Evolutionary conservation across 2,113 vertebrate species (phyloP), one percentile per base, ranked within the genome.

Genomic region (Balaeniceps rex): DNA sequence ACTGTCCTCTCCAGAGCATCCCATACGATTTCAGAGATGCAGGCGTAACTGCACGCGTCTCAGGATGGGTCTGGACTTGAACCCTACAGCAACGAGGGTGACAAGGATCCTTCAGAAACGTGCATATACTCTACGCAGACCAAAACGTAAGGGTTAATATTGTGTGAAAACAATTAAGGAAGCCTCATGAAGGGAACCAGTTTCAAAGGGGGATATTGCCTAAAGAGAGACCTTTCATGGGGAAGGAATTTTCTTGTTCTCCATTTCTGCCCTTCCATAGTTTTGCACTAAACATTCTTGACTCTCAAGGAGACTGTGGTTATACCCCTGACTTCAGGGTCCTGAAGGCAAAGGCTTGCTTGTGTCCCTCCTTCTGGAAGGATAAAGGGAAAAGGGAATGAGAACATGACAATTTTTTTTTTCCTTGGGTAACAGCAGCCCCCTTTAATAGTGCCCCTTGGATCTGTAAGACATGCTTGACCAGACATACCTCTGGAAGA

Each of bases 401-500:
- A 76, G 80, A 97, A 80, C 63, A 60, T 25, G 77, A 85, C 63
- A 79, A 21, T 49, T 61, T 72, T 51, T 13, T 34, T 38, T 87
- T 51, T 36, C 5, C 19, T 85, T 36, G 74, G 92, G 77, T 94
- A 97, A 92, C 84, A 92, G 94, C 97, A 91, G 87, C 76, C 83
- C 92, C 96, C 97, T 97, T 97, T 96, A 94, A 89, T 93, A 94
- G 94, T 58, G 91, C 96, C 96, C 93, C 97, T 94, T 94, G 90
- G 91, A 92, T 88, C 83, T 84, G 93, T 87, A 88, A 95, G 94
- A 95, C 88, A 96, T 96, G 97, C 97, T 97, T 98, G 96, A 95
- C 97, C 97, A 98, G 80, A 94, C 95, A 94, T 97, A 95, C 93
- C 97, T 97, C 93, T 86, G 87, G 82, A 92, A 92, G 97, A 92